phyloP scores from a whole-genome alignment of 2,113 vertebrate genomes.

The Chelonoidis abingdonii region DNA sequence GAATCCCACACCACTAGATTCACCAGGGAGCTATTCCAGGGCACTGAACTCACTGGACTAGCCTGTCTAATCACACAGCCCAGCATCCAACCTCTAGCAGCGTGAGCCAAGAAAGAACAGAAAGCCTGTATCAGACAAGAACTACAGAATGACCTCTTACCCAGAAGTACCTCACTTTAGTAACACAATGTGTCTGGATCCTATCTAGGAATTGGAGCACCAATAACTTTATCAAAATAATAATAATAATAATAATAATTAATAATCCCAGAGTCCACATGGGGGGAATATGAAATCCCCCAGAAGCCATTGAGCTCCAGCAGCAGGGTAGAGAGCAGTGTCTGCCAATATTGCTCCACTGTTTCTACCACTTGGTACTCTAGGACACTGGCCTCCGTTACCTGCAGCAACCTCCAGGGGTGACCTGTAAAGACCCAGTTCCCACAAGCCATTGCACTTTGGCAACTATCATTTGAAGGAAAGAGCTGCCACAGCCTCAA shows the following conservation, averaged over 20 bases:
- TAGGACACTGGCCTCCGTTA: neutral
- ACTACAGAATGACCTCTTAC: neutral
- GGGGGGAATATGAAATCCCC: rapidly evolving
- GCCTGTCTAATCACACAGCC: neutral
- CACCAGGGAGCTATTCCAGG: neutral
- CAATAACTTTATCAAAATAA: neutral
- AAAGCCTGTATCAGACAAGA: neutral
- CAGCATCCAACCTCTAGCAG: neutral
- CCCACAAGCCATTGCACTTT: neutral
- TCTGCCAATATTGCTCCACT: neutral
- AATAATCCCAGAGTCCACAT: neutral
- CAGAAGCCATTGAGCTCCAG: neutral
- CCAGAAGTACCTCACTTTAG: neutral
- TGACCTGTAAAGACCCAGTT: neutral
- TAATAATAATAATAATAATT: neutral
- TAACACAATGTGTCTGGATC: neutral
- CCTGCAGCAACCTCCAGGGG: neutral
- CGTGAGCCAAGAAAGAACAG: neutral
- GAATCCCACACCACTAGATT: neutral
- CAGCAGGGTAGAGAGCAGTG: neutral
- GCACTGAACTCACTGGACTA: neutral
- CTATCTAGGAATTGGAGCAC: neutral
- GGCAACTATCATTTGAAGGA: neutral
- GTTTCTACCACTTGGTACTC: neutral
- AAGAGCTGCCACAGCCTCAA: too few relatives aligned